phyloP scores from a whole-genome alignment of 2,797 vertebrate genomes.

The Falco cherrug region DNA sequence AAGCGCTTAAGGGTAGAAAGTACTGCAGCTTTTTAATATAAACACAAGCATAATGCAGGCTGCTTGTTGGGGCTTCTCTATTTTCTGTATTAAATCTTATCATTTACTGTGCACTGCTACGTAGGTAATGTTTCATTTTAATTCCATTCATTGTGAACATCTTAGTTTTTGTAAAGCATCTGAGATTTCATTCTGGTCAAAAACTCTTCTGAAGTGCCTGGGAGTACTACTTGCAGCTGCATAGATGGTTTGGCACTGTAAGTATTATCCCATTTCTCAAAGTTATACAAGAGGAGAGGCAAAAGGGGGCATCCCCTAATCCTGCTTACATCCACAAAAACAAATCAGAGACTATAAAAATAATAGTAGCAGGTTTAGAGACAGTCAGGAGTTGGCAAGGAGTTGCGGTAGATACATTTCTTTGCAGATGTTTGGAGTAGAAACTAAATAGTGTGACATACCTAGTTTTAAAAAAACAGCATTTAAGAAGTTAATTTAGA shows the following conservation, averaged over 20 bases:
- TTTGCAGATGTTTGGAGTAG: slow-evolving; percentile 31
- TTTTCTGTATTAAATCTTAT: not conserved
- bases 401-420: slow-evolving; percentile 27
- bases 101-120: not conserved
- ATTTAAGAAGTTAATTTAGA: slow-evolving; percentile 13
- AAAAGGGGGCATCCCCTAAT: slow-evolving; percentile 53
- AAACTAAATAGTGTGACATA: slow-evolving; percentile 1
- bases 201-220: slow-evolving; percentile 51
- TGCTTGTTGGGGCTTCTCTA: not conserved
- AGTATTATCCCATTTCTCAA: slow-evolving; percentile 59
- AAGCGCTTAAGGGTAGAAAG: slow-evolving; percentile 2
- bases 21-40: not conserved
- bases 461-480: not conserved
- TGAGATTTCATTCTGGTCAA: slow-evolving; percentile 35
- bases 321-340: slow-evolving; percentile 40
- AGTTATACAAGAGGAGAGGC: slow-evolving; percentile 36
- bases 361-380: slow-evolving; percentile 4
- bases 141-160: slow-evolving; percentile 1
- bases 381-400: slow-evolving; percentile 30
- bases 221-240: slow-evolving; percentile 34
- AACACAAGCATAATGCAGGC: not conserved
- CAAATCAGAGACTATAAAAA: slow-evolving; percentile 40
- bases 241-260: slow-evolving; percentile 53
- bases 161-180: slow-evolving; percentile 13
- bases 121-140: slow-evolving; percentile 37